Evolutionary conservation across 2,797 vertebrate genomes (phyloP), one percentile per base, ranked within the genome.

Genomic region (Poecilia velifera): DNA sequence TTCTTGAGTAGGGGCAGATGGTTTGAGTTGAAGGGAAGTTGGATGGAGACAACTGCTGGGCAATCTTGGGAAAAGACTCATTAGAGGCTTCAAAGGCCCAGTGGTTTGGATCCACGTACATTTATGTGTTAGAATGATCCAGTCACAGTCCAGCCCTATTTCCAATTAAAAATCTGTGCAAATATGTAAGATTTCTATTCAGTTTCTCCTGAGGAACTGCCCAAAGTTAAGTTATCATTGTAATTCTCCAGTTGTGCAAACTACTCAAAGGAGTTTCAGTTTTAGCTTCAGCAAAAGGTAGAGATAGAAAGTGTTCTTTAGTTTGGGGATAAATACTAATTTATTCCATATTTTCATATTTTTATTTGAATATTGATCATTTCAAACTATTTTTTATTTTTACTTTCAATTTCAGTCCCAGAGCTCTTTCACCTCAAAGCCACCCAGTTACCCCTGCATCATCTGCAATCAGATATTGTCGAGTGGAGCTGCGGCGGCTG

Each of bases 401-500:
- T 39, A 3, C 34, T 66, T 62, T 34, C 16, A 34, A 22, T 66
- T 39, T 22, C 18, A 39, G 34, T 25, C 1, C 28, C 20, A 13
- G 64, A 68, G 36, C 8, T 66, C 34, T 36, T 22, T 66, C 3
- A 39, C 18, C 18, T 41, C 41, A 39, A 51, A 76, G n/a, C 36
- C 6, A 57, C 73, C 45, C 14, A 31, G 39, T 72, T 22, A 75
- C 80, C 77, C 76, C 28, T 12, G 39, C 71, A 73, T 85, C 47
- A 72, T 74, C 51, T 57, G 18, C 46, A 45, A 76, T 78, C 72
- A 31, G 36, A 43, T 45, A 14, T n/a, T 47, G 12, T 57, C 31
- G 51, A 39, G 51, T 74, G 55, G 45, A 64, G 77, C 78, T 62
- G 57, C 28, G 51, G 70, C 85, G 62, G 77, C 78, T 62, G 57